Percentiles rank a stretch among this genome's conserved stretches.
Conservation (phyloP, 2,888 invertebrate genomes). For the Malthinus flaveolus region DNA sequence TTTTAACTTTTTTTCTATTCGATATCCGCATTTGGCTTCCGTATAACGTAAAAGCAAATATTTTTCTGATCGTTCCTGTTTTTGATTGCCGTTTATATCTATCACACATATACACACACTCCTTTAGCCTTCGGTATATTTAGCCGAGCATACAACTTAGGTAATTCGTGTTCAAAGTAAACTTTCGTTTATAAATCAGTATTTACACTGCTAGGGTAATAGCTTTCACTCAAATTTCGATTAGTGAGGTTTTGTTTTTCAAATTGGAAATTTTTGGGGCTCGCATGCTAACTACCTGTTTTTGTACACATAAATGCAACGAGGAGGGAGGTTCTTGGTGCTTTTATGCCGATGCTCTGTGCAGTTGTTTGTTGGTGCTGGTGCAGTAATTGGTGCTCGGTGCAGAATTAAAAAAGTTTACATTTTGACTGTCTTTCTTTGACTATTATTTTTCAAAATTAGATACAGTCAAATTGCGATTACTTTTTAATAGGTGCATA, state of each 20-base stretch:
- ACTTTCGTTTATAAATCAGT: not conserved
- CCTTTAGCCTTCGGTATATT: not conserved
- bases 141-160: conserved; percentile 2
- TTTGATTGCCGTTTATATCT: conserved; percentile 39
- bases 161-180: not conserved
- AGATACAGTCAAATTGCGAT: conserved; percentile 26
- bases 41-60: conserved; percentile 37
- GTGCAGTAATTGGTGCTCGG: conserved; percentile 32
- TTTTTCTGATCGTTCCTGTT: conserved; percentile 40
- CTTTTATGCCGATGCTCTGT: conserved; percentile 24
- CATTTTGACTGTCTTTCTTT: conserved; percentile 27
- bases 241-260: not conserved
- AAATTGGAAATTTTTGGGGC: not conserved
- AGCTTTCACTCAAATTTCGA: not conserved
- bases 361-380: conserved; percentile 24
- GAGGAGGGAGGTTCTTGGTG: conserved; percentile 19
- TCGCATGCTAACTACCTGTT: conserved; percentile 17
- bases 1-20: conserved; percentile 25
- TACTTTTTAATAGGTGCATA: conserved; percentile 20
- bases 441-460: not conserved
- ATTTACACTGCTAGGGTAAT: not conserved
- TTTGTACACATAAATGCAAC: conserved; percentile 17
- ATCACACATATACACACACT: conserved; percentile 19
- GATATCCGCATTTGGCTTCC: conserved; percentile 42
- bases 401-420: conserved; percentile 30